Percentiles rank a stretch among this genome's conserved stretches.
Conservation (phyloP, 1,140 invertebrate genomes). For the Megalopta genalis region DNA sequence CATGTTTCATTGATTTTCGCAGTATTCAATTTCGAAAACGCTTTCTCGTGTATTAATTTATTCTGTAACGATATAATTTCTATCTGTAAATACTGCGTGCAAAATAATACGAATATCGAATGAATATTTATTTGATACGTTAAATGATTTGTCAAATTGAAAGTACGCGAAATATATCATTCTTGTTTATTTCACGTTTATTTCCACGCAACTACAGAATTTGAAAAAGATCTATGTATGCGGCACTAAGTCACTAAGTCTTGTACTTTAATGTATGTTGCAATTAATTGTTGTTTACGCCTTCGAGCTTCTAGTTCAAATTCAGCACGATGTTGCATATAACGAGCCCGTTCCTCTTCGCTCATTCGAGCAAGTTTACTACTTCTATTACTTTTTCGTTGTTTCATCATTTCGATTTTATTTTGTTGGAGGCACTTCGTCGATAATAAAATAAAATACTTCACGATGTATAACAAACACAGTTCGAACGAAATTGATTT, state of each 20-base stretch:
- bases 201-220: not conserved
- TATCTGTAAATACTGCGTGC: too few relatives aligned
- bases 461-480: not conserved
- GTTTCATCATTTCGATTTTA: conserved; percentile 46
- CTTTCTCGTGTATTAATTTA: conserved; percentile 89
- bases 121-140: not conserved
- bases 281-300: conserved; percentile 88
- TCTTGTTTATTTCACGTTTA: not conserved
- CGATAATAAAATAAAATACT: not conserved
- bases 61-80: conserved; percentile 80
- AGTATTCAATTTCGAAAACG: conserved; percentile 87
- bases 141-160: not conserved
- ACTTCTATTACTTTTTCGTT: conserved; percentile 43
- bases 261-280: conserved; percentile 87
- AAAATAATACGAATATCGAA: not conserved
- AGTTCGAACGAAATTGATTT: not conserved
- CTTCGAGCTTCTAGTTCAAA: conserved; percentile 88
- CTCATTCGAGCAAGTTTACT: conserved; percentile 86
- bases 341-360: conserved; percentile 88
- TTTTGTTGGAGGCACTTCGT: not conserved
- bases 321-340: conserved; percentile 89
- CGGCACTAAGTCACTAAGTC: not conserved
- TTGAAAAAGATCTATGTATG: not conserved
- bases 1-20: conserved; percentile 92
- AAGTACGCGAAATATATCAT: not conserved